Evolutionary conservation across 2,113 vertebrate species (phyloP).

Genomic region (Dascyllus trimaculatus): DNA sequence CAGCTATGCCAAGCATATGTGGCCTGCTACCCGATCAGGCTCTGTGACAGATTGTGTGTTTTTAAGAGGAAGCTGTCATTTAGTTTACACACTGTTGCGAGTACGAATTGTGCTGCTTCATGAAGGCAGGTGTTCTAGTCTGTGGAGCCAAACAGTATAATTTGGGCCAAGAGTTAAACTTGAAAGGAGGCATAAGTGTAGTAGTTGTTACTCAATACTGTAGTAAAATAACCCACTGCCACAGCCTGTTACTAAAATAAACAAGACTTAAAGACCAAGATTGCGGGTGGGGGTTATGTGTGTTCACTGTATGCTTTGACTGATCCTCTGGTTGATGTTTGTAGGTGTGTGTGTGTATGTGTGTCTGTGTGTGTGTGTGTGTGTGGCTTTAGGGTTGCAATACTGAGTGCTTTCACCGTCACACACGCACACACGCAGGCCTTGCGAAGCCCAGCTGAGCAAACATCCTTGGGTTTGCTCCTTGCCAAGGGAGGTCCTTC

Average conservation of each 20-base stretch:
- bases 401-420: conserved; percentile 36
- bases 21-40: background rate
- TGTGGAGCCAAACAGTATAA: conserved; percentile 51
- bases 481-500: conserved; percentile 70
- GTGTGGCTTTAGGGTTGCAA: conserved; percentile 34
- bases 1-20: conserved; percentile 13
- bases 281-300: conserved; percentile 53
- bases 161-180: conserved; percentile 65
- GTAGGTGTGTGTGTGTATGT: conserved; percentile 34
- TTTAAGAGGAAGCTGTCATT: conserved; percentile 63
- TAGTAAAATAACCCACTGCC: conserved; percentile 82
- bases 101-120: conserved; percentile 39
- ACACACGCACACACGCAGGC: conserved; percentile 62
- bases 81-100: conserved; percentile 54
- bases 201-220: conserved; percentile 81
- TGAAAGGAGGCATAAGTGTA: conserved; percentile 79
- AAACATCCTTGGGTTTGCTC: conserved; percentile 80
- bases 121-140: conserved; percentile 65
- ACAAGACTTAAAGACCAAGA: conserved; percentile 67
- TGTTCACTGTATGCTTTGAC: conserved; percentile 52
- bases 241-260: conserved; percentile 85
- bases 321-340: conserved; percentile 40
- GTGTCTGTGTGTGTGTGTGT: conserved; percentile 2
- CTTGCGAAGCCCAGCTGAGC: conserved; percentile 83
- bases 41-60: conserved; percentile 51